Evolutionary conservation across 1,140 invertebrate species (phyloP).

Genomic region (Euwallacea similis): DNA sequence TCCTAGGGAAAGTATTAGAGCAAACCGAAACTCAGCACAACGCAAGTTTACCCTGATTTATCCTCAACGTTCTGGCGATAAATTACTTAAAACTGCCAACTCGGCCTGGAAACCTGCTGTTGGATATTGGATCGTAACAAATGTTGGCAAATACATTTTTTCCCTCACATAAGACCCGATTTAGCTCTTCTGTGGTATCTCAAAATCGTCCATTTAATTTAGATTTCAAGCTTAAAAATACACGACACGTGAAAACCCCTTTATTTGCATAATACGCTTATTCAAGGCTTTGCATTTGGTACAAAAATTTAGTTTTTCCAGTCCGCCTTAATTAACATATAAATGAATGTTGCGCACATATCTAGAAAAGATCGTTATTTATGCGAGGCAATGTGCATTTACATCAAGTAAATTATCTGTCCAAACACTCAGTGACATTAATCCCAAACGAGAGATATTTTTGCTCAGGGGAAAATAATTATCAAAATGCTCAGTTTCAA

Average conservation of each 20-base stretch:
- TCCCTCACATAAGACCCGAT: too few species aligned
- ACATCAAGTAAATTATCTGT: too few species aligned
- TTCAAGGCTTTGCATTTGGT: neutral
- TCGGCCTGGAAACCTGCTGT: slow-evolving; percentile 4
- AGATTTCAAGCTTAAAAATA: too few species aligned
- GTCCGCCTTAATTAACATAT: slow-evolving; percentile 4
- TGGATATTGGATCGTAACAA: neutral
- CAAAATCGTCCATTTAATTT: too few species aligned
- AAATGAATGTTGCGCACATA: slow-evolving; percentile 5
- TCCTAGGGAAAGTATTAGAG: too few species aligned
- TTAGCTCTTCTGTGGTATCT: too few species aligned
- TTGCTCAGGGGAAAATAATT: too few species aligned
- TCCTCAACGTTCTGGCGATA: slow-evolving; percentile 6
- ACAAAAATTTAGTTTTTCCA: slow-evolving; percentile 5
- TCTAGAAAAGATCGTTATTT: slow-evolving; percentile 1
- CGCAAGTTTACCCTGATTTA: neutral
- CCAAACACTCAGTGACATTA: too few species aligned
- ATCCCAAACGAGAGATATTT: too few species aligned
- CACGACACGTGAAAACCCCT: neutral
- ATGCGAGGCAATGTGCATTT: neutral
- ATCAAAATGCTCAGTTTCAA: too few species aligned
- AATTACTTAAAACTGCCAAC: slow-evolving; percentile 3
- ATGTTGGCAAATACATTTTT: slow-evolving; percentile 1
- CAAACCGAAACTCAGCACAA: too few species aligned
- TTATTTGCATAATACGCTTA: slow-evolving; percentile 3